These are phyloP conservation scores for Mormyrus proboscirostris DNA, from an alignment of 2,797 vertebrate species.

Conservation along the genomic window DNA sequence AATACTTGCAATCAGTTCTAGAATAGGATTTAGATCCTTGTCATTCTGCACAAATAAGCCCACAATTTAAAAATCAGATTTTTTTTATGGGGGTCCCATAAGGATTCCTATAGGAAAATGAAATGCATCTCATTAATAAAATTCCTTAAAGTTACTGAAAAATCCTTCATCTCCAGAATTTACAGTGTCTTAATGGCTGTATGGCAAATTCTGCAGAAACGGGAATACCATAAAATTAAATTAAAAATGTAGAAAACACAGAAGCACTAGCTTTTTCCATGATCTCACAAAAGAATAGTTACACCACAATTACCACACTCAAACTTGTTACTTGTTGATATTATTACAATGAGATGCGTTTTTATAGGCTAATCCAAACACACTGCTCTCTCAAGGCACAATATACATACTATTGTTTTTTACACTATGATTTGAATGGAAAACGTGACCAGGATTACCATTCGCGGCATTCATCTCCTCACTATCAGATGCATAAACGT, in stretches of 20 bases:
- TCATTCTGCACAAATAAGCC: background rate
- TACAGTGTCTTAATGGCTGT: background rate
- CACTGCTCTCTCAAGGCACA: conserved; percentile 48
- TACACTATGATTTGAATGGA: conserved; percentile 33
- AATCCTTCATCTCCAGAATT: background rate
- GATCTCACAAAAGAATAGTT: conserved; percentile 32
- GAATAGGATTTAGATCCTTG: conserved; percentile 20
- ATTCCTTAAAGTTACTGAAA: background rate
- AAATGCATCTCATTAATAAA: conserved; percentile 8
- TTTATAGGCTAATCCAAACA: background rate
- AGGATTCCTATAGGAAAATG: background rate
- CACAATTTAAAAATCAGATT: background rate
- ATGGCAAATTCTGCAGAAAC: background rate
- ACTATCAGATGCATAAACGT: background rate
- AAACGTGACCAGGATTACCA: background rate
- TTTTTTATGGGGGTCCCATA: background rate
- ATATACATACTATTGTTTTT: conserved; percentile 32
- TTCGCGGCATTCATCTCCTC: background rate
- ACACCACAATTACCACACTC: background rate
- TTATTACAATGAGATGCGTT: background rate
- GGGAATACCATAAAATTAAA: background rate
- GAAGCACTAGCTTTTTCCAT: conserved; percentile 18
- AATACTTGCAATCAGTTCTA: conserved; percentile 36
- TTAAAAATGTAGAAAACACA: background rate
- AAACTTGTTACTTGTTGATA: background rate